Percentiles rank a stretch among this genome's conserved stretches.
Evolutionary conservation across 2,888 invertebrate species (phyloP).

Genomic region (Calameuta idolon): DNA sequence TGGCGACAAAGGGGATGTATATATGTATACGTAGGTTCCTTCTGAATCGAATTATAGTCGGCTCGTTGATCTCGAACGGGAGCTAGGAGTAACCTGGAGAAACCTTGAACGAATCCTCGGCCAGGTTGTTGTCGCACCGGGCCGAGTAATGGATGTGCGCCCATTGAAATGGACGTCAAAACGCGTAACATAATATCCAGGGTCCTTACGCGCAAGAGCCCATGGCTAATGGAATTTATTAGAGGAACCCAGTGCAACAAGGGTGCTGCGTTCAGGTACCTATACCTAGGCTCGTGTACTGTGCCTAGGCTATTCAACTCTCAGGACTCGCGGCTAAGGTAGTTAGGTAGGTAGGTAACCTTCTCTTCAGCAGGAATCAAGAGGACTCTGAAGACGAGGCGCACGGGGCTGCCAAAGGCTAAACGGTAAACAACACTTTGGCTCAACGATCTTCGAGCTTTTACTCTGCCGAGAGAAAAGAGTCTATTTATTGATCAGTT

Average conservation of each 20-base stretch:
- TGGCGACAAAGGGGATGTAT: slow-evolving; percentile 28
- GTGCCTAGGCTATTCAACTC: slow-evolving; percentile 12
- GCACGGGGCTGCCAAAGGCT: not conserved
- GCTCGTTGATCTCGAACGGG: slow-evolving; percentile 44
- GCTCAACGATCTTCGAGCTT: no score
- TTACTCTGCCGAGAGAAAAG: no score
- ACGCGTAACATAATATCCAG: slow-evolving; percentile 63
- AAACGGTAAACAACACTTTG: no score
- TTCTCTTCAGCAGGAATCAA: slow-evolving; percentile 33
- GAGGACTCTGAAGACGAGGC: slow-evolving; percentile 20
- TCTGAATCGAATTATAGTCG: slow-evolving; percentile 57
- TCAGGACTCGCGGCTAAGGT: not conserved
- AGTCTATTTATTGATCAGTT: no score
- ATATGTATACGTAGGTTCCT: slow-evolving; percentile 25
- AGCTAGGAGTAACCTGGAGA: slow-evolving; percentile 14
- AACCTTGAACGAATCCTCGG: slow-evolving; percentile 25
- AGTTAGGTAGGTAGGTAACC: not conserved
- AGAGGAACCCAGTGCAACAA: slow-evolving; percentile 37
- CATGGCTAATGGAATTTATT: slow-evolving; percentile 67
- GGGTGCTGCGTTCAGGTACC: no score
- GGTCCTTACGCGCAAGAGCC: slow-evolving; percentile 55
- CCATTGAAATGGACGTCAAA: slow-evolving; percentile 52
- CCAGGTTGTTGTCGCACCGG: slow-evolving; percentile 54
- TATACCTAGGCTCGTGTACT: not conserved
- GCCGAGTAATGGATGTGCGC: slow-evolving; percentile 58